Evolutionary conservation across 2,888 invertebrate species (phyloP).

Genomic region (Neoaliturus tenellus): DNA sequence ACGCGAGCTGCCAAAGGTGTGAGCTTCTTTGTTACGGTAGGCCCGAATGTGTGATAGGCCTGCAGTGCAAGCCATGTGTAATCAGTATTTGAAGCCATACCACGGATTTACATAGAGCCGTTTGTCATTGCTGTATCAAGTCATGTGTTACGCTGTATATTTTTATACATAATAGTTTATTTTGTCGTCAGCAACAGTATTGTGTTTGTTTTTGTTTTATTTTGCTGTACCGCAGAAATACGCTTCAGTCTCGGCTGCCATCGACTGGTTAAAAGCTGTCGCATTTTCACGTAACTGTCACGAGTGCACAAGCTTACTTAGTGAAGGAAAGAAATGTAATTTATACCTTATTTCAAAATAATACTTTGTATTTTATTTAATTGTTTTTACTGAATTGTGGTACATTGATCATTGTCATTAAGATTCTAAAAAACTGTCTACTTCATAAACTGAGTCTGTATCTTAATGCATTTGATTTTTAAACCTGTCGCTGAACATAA

Average conservation of each 20-base stretch:
- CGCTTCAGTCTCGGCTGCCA: constrained; percentile 22
- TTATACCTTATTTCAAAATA: constrained; percentile 41
- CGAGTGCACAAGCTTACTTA: constrained; percentile 45
- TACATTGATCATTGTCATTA: constrained; percentile 35
- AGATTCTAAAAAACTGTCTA: neutral
- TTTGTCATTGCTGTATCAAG: neutral
- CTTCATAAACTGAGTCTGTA: neutral
- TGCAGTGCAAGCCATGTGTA: neutral
- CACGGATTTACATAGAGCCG: neutral
- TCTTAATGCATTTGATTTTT: too few species aligned
- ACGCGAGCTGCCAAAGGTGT: neutral
- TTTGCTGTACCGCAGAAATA: constrained; percentile 28
- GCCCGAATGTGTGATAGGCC: neutral
- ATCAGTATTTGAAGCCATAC: constrained; percentile 6
- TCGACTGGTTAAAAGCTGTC: neutral
- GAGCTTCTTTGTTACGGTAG: neutral
- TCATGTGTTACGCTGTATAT: constrained; percentile 23
- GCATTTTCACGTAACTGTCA: constrained; percentile 46
- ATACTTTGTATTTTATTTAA: constrained; percentile 14
- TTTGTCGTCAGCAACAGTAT: constrained; percentile 36
- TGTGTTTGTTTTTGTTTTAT: constrained; percentile 13
- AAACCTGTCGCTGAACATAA: too few species aligned
- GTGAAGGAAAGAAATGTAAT: constrained; percentile 26
- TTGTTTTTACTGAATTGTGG: neutral
- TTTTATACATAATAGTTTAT: constrained; percentile 42